These are phyloP conservation scores for Cyprinodon brontotheroides DNA, from an alignment of 2,113 vertebrate species.

Conservation along the genomic window DNA sequence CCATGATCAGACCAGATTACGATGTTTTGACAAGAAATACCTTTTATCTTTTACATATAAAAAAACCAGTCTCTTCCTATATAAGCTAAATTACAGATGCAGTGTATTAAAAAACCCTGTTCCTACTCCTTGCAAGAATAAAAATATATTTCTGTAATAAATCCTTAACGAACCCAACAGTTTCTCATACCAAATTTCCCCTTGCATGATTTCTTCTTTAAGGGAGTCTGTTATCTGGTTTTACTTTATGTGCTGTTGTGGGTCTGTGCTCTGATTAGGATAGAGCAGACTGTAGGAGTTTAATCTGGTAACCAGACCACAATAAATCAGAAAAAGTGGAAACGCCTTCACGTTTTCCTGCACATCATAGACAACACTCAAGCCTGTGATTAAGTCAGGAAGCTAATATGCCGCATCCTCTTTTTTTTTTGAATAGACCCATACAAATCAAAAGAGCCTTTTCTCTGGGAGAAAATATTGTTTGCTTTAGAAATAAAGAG, in stretches of 20 bases:
- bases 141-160: constrained; percentile 11
- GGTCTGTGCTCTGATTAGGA: constrained; percentile 6
- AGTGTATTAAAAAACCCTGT: neutral
- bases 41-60: neutral
- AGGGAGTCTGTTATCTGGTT: neutral
- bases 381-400: neutral
- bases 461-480: neutral
- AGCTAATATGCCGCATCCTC: neutral
- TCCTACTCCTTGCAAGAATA: constrained; percentile 2
- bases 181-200: neutral
- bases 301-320: constrained; percentile 4
- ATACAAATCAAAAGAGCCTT: neutral
- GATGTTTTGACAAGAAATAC: neutral
- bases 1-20: too few relatives aligned
- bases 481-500: neutral
- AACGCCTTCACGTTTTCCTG: constrained; percentile 6
- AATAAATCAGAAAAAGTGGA: neutral
- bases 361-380: neutral
- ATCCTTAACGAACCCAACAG: neutral
- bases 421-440: neutral
- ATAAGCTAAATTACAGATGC: constrained; percentile 1
- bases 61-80: neutral
- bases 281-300: neutral
- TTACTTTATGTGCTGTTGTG: neutral
- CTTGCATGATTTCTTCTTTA: neutral